Percentiles rank a stretch among this genome's conserved stretches.
Conservation (phyloP, 1,140 invertebrate species). For the Tetranychus cinnabarinus region DNA sequence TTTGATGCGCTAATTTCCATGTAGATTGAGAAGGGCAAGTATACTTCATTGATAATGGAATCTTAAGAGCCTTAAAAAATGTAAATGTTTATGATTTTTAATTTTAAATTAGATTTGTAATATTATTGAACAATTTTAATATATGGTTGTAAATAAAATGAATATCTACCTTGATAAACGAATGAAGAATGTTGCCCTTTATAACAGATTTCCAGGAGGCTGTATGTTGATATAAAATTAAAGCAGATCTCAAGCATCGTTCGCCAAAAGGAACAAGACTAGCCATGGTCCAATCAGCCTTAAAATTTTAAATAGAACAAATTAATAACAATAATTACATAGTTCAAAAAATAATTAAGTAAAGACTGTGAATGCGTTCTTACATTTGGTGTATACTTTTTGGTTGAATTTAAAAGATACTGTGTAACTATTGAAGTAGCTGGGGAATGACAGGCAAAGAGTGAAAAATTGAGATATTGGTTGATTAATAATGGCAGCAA, state of each 20-base stretch:
- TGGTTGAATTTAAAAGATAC: background rate
- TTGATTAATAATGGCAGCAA: constrained; percentile 56
- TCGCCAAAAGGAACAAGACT: constrained; percentile 73
- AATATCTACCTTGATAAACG: constrained; percentile 37
- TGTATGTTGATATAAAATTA: constrained; percentile 55
- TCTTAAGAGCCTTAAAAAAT: constrained; percentile 31
- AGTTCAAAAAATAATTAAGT: too few relatives aligned
- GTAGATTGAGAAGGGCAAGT: constrained; percentile 51
- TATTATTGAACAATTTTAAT: too few relatives aligned
- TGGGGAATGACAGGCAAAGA: constrained; percentile 9
- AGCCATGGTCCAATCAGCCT: constrained; percentile 48
- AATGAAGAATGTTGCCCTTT: constrained; percentile 43
- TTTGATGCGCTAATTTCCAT: constrained; percentile 61
- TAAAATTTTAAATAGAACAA: background rate
- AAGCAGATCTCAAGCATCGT: constrained; percentile 50
- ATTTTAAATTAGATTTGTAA: too few relatives aligned
- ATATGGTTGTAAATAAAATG: too few relatives aligned
- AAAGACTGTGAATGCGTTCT: background rate
- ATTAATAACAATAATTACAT: background rate
- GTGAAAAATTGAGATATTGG: constrained; percentile 40
- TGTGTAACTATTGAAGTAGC: background rate
- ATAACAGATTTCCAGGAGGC: constrained; percentile 45
- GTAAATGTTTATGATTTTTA: too few relatives aligned
- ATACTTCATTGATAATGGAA: constrained; percentile 58
- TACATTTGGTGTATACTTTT: background rate